These are phyloP conservation scores for Melanotaenia trifasciata DNA, from an alignment of 2,797 vertebrate species.

Conservation along the genomic window DNA sequence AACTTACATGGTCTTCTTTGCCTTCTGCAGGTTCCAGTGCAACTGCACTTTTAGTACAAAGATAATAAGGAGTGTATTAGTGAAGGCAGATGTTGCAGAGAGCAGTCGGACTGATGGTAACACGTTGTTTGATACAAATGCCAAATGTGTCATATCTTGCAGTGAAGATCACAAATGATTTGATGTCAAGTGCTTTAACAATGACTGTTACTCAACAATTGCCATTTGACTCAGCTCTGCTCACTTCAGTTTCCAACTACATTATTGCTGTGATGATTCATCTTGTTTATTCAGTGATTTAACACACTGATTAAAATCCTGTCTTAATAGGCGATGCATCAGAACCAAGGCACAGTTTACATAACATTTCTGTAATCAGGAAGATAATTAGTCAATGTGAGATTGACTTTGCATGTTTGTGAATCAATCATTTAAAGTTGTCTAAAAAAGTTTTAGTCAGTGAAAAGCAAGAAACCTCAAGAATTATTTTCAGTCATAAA, in stretches of 20 bases:
- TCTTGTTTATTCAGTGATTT: constrained; percentile 47
- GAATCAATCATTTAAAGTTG: constrained; percentile 3
- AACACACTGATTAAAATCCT: constrained; percentile 34
- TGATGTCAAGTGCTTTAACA: constrained; percentile 59
- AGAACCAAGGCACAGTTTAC: constrained; percentile 13
- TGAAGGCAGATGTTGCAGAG: constrained; percentile 52
- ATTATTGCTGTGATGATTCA: constrained; percentile 54
- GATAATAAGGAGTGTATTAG: constrained; percentile 41
- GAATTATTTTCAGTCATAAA: neutral
- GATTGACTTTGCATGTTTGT: neutral
- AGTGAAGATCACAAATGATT: constrained; percentile 56
- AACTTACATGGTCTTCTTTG: constrained; percentile 63
- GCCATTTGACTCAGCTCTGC: constrained; percentile 51
- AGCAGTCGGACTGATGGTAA: constrained; percentile 52
- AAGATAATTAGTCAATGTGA: constrained; percentile 13
- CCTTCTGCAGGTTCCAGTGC: constrained; percentile 35
- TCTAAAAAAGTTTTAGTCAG: neutral
- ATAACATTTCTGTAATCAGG: constrained; percentile 12
- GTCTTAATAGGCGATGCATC: neutral
- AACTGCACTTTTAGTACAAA: constrained; percentile 42
- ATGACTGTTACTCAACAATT: constrained; percentile 59
- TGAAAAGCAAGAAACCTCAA: neutral
- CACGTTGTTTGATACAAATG: constrained; percentile 63
- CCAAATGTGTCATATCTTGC: constrained; percentile 60
- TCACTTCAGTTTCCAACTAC: constrained; percentile 51